Evolutionary conservation across 2,113 vertebrate species (phyloP), one percentile per base, ranked within the genome.

Genomic region (Trichomycterus rosablanca): DNA sequence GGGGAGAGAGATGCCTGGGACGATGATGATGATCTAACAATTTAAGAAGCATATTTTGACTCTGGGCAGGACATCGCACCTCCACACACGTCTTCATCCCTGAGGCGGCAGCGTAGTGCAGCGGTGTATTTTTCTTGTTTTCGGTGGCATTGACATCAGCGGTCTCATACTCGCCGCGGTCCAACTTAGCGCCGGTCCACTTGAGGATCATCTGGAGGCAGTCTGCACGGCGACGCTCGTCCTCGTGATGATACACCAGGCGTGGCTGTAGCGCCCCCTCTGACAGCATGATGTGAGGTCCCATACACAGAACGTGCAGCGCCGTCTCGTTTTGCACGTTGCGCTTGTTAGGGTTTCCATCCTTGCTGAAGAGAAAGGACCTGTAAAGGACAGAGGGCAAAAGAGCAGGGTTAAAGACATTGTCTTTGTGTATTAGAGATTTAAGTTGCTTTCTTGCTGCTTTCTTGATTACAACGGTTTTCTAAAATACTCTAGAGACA

Each of bases 61-160:
- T 12, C 2, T n/a, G n/a, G n/a, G 19, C n/a, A 43, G 3, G 18
- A 4, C 9, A 12, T 7, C 34, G 86, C 84, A 97, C 96, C 94
- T 94, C 92, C 1, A 98, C 93, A 76, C 94, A 95, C n/a, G 83
- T 90, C 88, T 92, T 97, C 94, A 97, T 95, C 83, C 96, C 96
- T 79, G 95, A 95, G 87, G 93, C 93, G 73, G 95, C 93, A 68
- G 95, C 92, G 61, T 98, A 98, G 83, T 98, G 96, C 72, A 98
- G 84, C 56, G 91, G 87, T 18, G 93, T 95, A 80, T 91, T 96
- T 79, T 94, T 97, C 84, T 95, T 97, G 76, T 97, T 94, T 86
- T 99, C 96, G 0, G 87, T 84, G 68, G 94, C 92, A 57, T 93
- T 93, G 70, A 95, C 76, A 42, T 95, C 92, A 66, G 94, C 93